A percentile compares a stretch with the other conserved stretches of the same genome.
phyloP scores from a whole-genome alignment of 1,140 invertebrate species.

The Magallana angulata region DNA sequence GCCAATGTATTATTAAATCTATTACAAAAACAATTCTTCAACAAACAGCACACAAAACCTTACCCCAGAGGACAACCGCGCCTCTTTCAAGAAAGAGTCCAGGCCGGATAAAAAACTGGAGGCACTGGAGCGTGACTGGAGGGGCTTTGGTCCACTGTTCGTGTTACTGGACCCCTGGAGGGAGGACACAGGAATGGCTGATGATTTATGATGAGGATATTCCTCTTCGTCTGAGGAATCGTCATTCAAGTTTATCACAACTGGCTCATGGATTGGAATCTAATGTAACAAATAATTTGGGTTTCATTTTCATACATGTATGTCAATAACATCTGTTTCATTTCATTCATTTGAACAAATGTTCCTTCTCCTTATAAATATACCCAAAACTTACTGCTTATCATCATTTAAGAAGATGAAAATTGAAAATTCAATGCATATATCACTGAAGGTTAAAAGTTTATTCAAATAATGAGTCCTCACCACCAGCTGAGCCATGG shows the following conservation, averaged over 20 bases:
- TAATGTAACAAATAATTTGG: conserved; percentile 24
- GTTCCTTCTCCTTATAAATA: too few species aligned
- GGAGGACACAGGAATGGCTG: not conserved
- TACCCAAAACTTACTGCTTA: too few species aligned
- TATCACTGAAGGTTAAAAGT: too few species aligned
- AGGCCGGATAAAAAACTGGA: conserved; percentile 56
- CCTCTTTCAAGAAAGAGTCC: conserved; percentile 72
- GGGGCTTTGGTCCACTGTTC: not conserved
- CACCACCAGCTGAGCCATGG: conserved; percentile 10
- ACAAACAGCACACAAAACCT: not conserved
- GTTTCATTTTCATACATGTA: too few species aligned
- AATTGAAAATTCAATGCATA: too few species aligned
- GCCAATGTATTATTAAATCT: too few species aligned
- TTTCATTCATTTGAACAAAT: too few species aligned
- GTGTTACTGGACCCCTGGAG: not conserved
- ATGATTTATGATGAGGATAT: conserved; percentile 10
- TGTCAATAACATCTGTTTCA: not conserved
- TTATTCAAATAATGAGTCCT: not conserved
- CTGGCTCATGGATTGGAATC: conserved; percentile 69
- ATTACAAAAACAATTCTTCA: not conserved
- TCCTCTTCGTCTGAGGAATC: conserved; percentile 72
- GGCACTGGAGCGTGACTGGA: not conserved
- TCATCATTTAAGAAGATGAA: too few species aligned
- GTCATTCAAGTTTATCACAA: conserved; percentile 72
- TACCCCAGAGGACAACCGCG: conserved; percentile 68